Evolutionary conservation across 2,113 vertebrate genomes (phyloP).

Genomic region (Pluvianellus socialis): DNA sequence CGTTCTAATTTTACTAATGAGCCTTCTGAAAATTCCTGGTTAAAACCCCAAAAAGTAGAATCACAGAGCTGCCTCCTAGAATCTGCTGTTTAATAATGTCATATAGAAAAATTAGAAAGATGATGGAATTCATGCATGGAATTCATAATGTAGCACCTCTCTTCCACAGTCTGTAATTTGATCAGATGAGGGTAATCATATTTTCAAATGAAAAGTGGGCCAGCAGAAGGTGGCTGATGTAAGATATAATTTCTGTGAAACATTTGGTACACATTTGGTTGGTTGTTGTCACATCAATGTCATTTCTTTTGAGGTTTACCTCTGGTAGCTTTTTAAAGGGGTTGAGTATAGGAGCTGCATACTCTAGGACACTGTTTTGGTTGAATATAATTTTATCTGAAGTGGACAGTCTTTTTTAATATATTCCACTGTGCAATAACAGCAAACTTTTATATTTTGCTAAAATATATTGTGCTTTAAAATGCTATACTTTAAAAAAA

Average conservation of each 20-base stretch:
- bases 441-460: not conserved
- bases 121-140: not conserved
- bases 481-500: not conserved
- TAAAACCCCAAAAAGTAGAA: not conserved
- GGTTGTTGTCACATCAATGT: not conserved
- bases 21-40: not conserved
- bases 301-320: not conserved
- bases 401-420: not conserved
- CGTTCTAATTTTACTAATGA: not conserved
- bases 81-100: not conserved
- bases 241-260: not conserved
- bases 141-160: not conserved
- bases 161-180: not conserved
- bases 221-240: not conserved
- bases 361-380: not conserved
- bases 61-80: not conserved
- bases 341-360: not conserved
- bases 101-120: not conserved
- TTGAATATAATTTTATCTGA: not conserved
- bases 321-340: not conserved
- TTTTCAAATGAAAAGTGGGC: not conserved
- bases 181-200: not conserved
- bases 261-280: not conserved
- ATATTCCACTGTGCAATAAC: not conserved
- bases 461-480: not conserved